Evolutionary conservation across 2,113 vertebrate species (phyloP).

Genomic region (Lathamus discolor): DNA sequence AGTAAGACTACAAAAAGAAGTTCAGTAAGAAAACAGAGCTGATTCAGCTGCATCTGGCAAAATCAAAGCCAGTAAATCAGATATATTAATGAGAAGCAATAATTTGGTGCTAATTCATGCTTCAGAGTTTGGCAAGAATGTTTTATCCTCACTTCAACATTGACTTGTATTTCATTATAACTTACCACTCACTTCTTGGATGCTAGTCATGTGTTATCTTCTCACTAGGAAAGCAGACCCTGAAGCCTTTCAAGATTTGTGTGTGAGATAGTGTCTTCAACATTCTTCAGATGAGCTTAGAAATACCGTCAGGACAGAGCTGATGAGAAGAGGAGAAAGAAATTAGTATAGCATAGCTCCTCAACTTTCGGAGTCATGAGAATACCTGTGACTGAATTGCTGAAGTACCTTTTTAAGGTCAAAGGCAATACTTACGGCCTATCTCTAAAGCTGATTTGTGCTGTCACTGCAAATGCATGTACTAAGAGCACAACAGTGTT

Average conservation of each 20-base stretch:
- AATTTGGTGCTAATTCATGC: background rate
- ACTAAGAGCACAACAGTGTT: background rate
- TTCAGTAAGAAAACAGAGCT: background rate
- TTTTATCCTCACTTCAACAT: background rate
- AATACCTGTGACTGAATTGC: background rate
- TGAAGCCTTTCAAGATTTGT: background rate
- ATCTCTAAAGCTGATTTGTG: background rate
- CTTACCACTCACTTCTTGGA: constrained; percentile 4
- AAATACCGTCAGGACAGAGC: background rate
- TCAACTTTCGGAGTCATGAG: background rate
- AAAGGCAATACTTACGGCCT: background rate
- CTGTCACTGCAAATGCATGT: background rate
- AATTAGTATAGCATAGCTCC: background rate
- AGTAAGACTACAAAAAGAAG: background rate
- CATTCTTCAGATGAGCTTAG: background rate
- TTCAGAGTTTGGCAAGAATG: background rate
- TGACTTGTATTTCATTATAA: background rate
- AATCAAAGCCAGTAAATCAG: background rate
- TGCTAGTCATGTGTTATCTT: background rate
- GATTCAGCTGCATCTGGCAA: background rate
- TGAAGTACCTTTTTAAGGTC: background rate
- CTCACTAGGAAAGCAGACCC: background rate
- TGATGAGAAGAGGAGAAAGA: background rate
- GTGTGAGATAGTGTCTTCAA: background rate
- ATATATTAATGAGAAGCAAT: background rate